Evolutionary conservation across 2,888 invertebrate species (phyloP), one percentile per base, ranked within the genome.

Genomic region (Leptopterna dolabrata): DNA sequence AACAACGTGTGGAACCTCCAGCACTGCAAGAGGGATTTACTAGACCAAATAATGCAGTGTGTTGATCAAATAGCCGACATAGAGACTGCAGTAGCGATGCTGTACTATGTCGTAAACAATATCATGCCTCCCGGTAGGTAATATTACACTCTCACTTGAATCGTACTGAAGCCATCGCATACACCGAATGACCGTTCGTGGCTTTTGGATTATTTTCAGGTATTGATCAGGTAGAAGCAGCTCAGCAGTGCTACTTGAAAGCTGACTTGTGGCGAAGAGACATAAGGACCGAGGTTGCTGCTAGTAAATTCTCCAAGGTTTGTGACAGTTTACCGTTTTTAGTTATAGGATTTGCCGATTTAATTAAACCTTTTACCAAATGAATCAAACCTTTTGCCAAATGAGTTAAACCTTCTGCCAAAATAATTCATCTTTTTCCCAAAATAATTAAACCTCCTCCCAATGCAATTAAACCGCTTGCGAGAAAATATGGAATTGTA

Each of bases 151-250:
- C 9, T 19, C 70, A 14, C 70, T 13, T 70, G 19, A 14, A 70
- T 70, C 11, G 11, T 47, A 11, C 47, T 47, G 11, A 47, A 47
- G 14, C 14, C 11, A 47, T 47, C 47, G 14, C 14, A 47, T 47
- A 13, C 11, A 47, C 11, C 14, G 14, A 47, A 47, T 47, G 14
- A 47, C n/a, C n/a, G n/a, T n/a, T n/a, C n/a, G n/a, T n/a, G n/a
- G n/a, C n/a, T n/a, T n/a, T n/a, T n/a, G n/a, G n/a, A n/a, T n/a
- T n/a, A n/a, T 47, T 71, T 41, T 80, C 76, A 91, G 93, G 93
- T 47, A 93, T 92, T 11, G 93, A 94, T 91, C 92, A 93, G 91
- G 93, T 93, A 2, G 92, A 91, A 63, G 93, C 93, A 14, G 92
- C 92, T 9, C 91, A 92, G 89, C 91, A 93, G 87, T 93, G 93